Evolutionary conservation across 1,140 invertebrate species (phyloP), one percentile per base, ranked within the genome.

Genomic region (Eumeta japonica): DNA sequence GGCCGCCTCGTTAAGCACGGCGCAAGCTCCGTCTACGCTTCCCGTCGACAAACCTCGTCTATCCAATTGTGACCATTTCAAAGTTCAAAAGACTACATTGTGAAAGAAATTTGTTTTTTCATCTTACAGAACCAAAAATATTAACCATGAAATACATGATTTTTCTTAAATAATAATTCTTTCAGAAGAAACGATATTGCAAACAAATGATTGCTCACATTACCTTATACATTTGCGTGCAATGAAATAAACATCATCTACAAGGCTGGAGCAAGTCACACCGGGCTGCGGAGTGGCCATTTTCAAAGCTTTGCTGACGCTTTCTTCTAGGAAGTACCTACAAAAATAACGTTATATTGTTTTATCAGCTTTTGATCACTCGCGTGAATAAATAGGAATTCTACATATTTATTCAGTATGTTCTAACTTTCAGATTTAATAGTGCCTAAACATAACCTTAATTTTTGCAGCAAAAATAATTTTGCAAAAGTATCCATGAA

Each of bases 221-320:
- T 74, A 91, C 89, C 89, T 85, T 19, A 98, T 88, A 58, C 92
- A 94, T 77, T 99, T 98, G 50, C 94, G 90, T 0, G 98, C 84
- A 45, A 99, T 95, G 62, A 95, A 99, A 70, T 98, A 98, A 2
- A 97, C 87, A 78, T 99, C 95, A 72, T 99, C 97, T 0, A 99
- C 87, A 77, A 99, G 87, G 50, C 90, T 95, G 0, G 94, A 96
- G 2, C 86, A 91, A 41, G 88, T 79, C 32, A 87, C 83, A 16
- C 84, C 84, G 2, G 55, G 41, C 43, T 86, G 85, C 20, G 87
- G 66, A 1, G 77, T 78, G 55, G 98, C 94, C 81, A 98, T 84
- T 40, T 84, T 83, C 28, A 98, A 83, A 13, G 95, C 96, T 73
- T 98, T 99, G 17, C 86, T 82, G 0, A 98, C 88, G 60, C 93